Evolutionary conservation across 2,888 invertebrate species (phyloP).

Genomic region (Trichogramma dendrolimi): DNA sequence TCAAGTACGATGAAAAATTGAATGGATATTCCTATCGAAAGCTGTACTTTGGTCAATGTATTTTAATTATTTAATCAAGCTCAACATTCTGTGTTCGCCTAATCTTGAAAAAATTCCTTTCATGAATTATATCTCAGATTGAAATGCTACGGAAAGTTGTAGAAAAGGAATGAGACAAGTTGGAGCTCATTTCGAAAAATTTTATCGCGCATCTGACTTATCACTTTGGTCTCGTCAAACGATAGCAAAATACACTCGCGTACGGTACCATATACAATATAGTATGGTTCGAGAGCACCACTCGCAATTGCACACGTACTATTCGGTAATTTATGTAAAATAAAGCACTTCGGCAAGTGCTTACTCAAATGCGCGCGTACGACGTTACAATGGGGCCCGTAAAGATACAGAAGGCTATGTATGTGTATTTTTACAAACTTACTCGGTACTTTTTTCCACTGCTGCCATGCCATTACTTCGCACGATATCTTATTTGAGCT

Average conservation of each 20-base stretch:
- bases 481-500: constrained; percentile 27
- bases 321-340: constrained; percentile 25
- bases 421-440: constrained; percentile 25
- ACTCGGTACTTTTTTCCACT: not conserved
- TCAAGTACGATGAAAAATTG: no score
- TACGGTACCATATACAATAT: not conserved
- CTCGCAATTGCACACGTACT: constrained; percentile 8
- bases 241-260: not conserved
- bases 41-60: no score
- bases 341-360: constrained; percentile 28
- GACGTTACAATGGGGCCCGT: no score
- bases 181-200: not conserved
- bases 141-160: no score
- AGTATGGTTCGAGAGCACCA: not conserved
- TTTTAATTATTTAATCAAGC: no score
- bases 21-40: no score
- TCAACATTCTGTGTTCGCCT: no score
- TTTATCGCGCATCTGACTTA: constrained; percentile 9
- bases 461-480: not conserved
- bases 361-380: constrained; percentile 25
- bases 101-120: no score
- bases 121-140: no score
- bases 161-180: no score
- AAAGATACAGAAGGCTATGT: constrained; percentile 18
- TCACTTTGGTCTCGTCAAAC: not conserved